Percentiles rank a stretch among this genome's conserved stretches.
phyloP scores from a whole-genome alignment of 37 sponge, comb jelly and placozoan species.

The Hormiphora californensis region DNA sequence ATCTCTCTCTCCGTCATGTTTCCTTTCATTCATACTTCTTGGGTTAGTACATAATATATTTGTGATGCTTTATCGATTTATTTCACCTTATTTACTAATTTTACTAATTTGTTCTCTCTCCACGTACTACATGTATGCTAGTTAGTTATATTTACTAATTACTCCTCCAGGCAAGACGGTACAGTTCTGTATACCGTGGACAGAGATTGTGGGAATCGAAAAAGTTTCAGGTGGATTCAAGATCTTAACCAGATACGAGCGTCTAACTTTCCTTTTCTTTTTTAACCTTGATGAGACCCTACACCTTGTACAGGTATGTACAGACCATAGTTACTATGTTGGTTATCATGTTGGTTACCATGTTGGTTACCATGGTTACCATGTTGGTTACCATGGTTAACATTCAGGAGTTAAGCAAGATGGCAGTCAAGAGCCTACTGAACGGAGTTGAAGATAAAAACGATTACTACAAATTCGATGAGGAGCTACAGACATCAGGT shows the following conservation, averaged over 20 bases:
- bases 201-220: constrained; percentile 32
- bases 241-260: constrained; percentile 11
- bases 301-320: constrained; percentile 23
- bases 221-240: constrained; percentile 40
- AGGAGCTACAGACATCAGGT: constrained; percentile 9
- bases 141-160: too few species aligned
- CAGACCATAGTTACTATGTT: background rate
- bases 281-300: constrained; percentile 39
- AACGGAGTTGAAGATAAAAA: constrained; percentile 49
- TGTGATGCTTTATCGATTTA: too few species aligned
- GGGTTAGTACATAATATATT: constrained; percentile 67
- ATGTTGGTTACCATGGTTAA: background rate
- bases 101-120: too few species aligned
- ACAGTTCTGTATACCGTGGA: constrained; percentile 36
- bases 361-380: background rate
- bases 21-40: constrained; percentile 83
- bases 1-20: constrained; percentile 82
- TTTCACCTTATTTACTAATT: too few species aligned
- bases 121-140: too few species aligned
- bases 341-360: background rate
- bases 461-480: constrained; percentile 49
- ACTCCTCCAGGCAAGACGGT: constrained; percentile 42
- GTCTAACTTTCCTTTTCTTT: constrained; percentile 31
- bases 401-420: constrained; percentile 40
- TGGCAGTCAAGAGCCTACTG: constrained; percentile 42